Base-by-base conservation (phyloP, 2,113 vertebrate genomes). In the Cyprinodon tularosa region DNA sequence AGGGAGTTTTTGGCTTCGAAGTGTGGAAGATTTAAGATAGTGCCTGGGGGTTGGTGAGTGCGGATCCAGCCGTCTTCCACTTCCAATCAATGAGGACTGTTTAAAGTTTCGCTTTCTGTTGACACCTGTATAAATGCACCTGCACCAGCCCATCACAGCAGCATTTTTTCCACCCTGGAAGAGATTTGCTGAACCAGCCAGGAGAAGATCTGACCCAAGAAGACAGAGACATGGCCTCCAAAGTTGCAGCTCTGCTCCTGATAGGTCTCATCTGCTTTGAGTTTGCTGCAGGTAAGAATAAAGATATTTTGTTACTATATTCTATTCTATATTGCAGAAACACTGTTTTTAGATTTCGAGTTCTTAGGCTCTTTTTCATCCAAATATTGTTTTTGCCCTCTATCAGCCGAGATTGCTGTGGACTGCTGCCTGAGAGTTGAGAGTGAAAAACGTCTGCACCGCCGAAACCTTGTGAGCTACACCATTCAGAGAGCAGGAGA, bases 161-260 rank as follows among this genome's bases (percentile, higher is more conserved):
- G 8, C 63, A 53, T n/a, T 77, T 82, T 15, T 38, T 0, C 63
- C 0, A 8, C 17, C 48, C 78, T 71, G 50, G 72, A 74, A 84
- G 66, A 82, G 39, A 72, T 66, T 80, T 65, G 0, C 64, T 14
- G 68, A 69, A 78, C 48, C 40, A 71, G 36, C 60, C 0, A 14
- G 42, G 60, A 68, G 20, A 39, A 80, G 37, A 74, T 29, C 62
- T 74, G 17, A 65, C 64, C 82, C 0, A 53, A 42, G 0, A 61
- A 70, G n/a, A 37, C 72, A 7, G 37, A 84, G 72, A 72, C 82
- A 92, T 93, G 92, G 77, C 85, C 13, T 70, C 88, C 62, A 71
- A 50, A 66, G 59, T 62, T 48, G 66, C 85, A 73, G 66, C 76
- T 63, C 74, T 90, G 62, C 61, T 92, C 64, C 17, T 93, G 71